Evolutionary conservation across 2,113 vertebrate species (phyloP).

Genomic region (Callaeas wilsoni): DNA sequence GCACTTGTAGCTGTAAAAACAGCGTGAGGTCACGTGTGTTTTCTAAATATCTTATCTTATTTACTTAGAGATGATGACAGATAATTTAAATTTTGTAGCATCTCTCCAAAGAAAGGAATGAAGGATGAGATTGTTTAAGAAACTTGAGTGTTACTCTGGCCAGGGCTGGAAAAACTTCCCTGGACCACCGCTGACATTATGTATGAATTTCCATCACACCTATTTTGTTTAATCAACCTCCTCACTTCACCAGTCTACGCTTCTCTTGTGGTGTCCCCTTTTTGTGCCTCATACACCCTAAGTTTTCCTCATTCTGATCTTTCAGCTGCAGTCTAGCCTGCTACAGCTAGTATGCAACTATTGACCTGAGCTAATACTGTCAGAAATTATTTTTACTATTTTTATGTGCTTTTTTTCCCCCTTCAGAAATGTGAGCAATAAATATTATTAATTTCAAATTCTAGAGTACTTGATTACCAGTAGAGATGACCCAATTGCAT

Average conservation of each 20-base stretch:
- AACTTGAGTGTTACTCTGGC: accelerated
- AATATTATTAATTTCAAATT: not conserved
- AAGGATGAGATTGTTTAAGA: not conserved
- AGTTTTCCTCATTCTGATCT: not conserved
- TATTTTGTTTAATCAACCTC: not conserved
- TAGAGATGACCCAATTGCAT: not conserved
- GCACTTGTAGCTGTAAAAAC: not conserved
- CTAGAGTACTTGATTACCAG: not conserved
- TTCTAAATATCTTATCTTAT: not conserved
- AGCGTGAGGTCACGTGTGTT: not conserved
- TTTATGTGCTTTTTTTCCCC: not conserved
- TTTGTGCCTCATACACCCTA: not conserved
- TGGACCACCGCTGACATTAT: not conserved
- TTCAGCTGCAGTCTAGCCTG: not conserved
- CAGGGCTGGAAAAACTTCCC: not conserved
- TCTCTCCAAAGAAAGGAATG: not conserved
- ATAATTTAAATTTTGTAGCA: not conserved
- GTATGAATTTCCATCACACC: not conserved
- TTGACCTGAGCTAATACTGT: not conserved
- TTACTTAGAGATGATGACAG: not conserved
- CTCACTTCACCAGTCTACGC: not conserved
- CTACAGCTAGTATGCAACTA: not conserved
- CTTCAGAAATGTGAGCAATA: not conserved
- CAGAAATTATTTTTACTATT: not conserved
- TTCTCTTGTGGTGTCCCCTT: not conserved